A percentile compares a stretch with the other conserved stretches of the same genome.
Evolutionary conservation across 2,888 invertebrate genomes (phyloP).

Genomic region (Dorcus parallelipipedus): DNA sequence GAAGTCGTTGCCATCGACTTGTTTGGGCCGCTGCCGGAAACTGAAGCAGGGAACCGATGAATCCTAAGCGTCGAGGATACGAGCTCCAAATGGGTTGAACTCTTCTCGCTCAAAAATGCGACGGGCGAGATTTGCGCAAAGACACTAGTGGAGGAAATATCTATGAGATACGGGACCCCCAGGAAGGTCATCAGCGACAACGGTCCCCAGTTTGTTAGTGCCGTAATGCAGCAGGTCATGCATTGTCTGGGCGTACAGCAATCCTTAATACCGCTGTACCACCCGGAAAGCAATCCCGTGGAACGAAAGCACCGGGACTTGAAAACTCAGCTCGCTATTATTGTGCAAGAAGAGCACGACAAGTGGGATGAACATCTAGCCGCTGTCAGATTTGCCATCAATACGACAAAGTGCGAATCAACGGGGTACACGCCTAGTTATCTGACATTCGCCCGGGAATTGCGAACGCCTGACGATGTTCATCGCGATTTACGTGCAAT

Average conservation of each 20-base stretch:
- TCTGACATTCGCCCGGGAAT: too few relatives aligned
- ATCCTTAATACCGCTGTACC: conserved; percentile 33
- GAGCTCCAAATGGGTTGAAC: conserved; percentile 32
- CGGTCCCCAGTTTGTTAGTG: not conserved
- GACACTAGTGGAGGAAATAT: conserved; percentile 33
- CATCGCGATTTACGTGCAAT: too few relatives aligned
- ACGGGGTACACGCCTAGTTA: conserved; percentile 21
- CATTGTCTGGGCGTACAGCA: conserved; percentile 3
- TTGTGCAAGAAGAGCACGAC: conserved; percentile 25
- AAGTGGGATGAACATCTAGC: conserved; percentile 29
- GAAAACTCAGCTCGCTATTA: conserved; percentile 31
- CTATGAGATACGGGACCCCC: conserved; percentile 37
- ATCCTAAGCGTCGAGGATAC: conserved; percentile 15
- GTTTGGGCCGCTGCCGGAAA: conserved; percentile 29
- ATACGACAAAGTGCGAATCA: conserved; percentile 20
- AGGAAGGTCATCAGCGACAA: conserved; percentile 34
- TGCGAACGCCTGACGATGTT: too few relatives aligned
- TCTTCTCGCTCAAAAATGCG: conserved; percentile 34
- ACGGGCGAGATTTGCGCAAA: conserved; percentile 33
- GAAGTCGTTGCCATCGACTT: conserved; percentile 31
- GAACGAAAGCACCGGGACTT: conserved; percentile 36
- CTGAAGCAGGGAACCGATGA: conserved; percentile 17
- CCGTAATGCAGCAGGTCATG: conserved; percentile 6
- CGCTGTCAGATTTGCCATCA: conserved; percentile 30
- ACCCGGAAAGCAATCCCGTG: conserved; percentile 38